A percentile compares a stretch with the other conserved stretches of the same genome.
Evolutionary conservation across 2,113 vertebrate genomes (phyloP).

Genomic region (Sorex araneus): DNA sequence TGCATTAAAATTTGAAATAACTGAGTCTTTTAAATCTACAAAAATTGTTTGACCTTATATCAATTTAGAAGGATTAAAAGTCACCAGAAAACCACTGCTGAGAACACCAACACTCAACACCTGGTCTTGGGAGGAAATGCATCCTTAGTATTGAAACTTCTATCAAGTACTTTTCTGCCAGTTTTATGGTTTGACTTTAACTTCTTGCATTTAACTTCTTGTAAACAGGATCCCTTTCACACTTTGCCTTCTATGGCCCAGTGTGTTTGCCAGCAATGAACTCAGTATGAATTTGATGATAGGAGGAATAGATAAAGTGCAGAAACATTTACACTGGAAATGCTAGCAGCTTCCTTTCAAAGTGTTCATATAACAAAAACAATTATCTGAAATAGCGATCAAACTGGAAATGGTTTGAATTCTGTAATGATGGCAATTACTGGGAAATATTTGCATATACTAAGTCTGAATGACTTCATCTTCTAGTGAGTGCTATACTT

Average conservation of each 20-base stretch:
- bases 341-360: conserved; percentile 25
- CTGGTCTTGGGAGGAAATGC: conserved; percentile 39
- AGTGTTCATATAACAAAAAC: conserved; percentile 40
- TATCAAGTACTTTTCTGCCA: conserved; percentile 26
- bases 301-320: background rate
- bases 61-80: conserved; percentile 23
- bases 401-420: conserved; percentile 43
- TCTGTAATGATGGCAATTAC: background rate
- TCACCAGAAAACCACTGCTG: background rate
- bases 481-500: background rate
- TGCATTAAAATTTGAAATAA: conserved; percentile 2
- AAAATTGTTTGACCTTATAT: background rate
- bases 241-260: background rate
- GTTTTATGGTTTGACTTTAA: conserved; percentile 36
- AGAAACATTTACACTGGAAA: conserved; percentile 27
- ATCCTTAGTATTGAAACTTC: conserved; percentile 40
- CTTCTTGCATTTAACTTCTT: conserved; percentile 56
- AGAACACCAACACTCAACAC: background rate
- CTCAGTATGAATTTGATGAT: conserved; percentile 1
- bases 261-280: background rate
- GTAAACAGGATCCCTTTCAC: background rate
- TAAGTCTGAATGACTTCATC: background rate
- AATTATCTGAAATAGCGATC: conserved; percentile 40
- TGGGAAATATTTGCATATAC: background rate
- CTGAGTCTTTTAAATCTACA: conserved; percentile 50